These are phyloP conservation scores for Byasa hedistus DNA, from an alignment of 2,888 invertebrate genomes.

Conservation along the genomic window DNA sequence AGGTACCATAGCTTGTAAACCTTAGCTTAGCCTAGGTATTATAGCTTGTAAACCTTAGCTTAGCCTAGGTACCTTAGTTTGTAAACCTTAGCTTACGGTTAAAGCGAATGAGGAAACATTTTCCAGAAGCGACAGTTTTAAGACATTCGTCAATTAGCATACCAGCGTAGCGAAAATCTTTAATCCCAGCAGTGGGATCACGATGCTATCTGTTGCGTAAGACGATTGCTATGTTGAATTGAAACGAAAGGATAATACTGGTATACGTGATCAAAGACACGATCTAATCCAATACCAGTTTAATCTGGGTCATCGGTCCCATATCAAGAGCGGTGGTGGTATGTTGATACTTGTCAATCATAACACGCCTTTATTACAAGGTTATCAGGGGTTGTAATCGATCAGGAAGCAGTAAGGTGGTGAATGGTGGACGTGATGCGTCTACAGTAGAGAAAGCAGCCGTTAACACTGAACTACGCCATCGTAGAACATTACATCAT, in stretches of 20 bases:
- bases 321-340: conserved; percentile 54
- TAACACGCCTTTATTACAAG: conserved; percentile 18
- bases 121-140: no score
- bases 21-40: no score
- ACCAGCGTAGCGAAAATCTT: no score
- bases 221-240: no score
- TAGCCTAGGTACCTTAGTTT: no score
- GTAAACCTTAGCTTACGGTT: no score
- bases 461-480: conserved; percentile 48
- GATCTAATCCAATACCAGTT: conserved; percentile 50
- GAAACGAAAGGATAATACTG: neutral
- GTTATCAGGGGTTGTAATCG: conserved; percentile 43
- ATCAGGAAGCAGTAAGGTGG: conserved; percentile 26
- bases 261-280: conserved; percentile 41
- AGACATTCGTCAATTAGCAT: no score
- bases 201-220: no score
- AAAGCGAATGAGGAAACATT: no score
- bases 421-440: conserved; percentile 52
- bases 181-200: no score
- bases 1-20: no score
- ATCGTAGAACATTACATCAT: conserved; percentile 53
- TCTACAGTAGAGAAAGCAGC: conserved; percentile 59
- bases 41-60: no score
- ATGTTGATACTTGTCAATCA: conserved; percentile 50
- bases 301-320: conserved; percentile 49